Percentiles rank a stretch among this genome's conserved stretches.
phyloP scores from a whole-genome alignment of 1,140 invertebrate species.

The Scaptodrosophila lebanonensis region DNA sequence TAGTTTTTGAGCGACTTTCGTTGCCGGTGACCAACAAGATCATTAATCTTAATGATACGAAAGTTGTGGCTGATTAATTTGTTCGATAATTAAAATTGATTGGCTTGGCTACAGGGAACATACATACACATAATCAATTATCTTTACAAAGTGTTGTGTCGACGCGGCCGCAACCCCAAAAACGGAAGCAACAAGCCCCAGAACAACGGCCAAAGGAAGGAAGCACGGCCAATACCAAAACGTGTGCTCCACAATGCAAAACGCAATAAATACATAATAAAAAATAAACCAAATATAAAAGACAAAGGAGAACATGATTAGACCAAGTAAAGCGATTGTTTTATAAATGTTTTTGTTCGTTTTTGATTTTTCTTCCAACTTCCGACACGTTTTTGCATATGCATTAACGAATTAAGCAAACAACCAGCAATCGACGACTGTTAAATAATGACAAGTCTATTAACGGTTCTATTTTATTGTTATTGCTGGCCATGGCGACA shows the following conservation, averaged over 20 bases:
- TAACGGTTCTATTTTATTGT: conserved; percentile 31
- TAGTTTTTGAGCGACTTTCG: too few species aligned
- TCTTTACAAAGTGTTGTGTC: conserved; percentile 34
- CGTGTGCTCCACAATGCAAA: conserved; percentile 13
- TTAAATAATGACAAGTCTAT: conserved; percentile 50
- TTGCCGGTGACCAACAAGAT: conserved; percentile 15
- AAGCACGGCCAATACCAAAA: conserved; percentile 30
- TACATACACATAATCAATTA: conserved; percentile 48
- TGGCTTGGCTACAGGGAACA: conserved; percentile 25
- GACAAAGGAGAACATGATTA: conserved; percentile 30
- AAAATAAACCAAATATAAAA: conserved; percentile 4
- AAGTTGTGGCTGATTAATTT: conserved; percentile 71
- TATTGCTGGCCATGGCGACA: neutral
- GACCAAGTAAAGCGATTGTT: conserved; percentile 49
- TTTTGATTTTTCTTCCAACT: conserved; percentile 54
- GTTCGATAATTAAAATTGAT: conserved; percentile 74
- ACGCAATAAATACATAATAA: neutral
- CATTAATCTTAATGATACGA: conserved; percentile 75
- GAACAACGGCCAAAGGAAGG: conserved; percentile 17
- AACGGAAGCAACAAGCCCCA: conserved; percentile 44
- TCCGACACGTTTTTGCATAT: conserved; percentile 67
- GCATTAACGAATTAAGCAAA: conserved; percentile 15
- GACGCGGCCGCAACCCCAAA: too few species aligned
- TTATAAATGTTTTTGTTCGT: conserved; percentile 47
- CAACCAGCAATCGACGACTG: conserved; percentile 13